phyloP scores from a whole-genome alignment of 1,140 invertebrate species.

The Drosophila lowei region DNA sequence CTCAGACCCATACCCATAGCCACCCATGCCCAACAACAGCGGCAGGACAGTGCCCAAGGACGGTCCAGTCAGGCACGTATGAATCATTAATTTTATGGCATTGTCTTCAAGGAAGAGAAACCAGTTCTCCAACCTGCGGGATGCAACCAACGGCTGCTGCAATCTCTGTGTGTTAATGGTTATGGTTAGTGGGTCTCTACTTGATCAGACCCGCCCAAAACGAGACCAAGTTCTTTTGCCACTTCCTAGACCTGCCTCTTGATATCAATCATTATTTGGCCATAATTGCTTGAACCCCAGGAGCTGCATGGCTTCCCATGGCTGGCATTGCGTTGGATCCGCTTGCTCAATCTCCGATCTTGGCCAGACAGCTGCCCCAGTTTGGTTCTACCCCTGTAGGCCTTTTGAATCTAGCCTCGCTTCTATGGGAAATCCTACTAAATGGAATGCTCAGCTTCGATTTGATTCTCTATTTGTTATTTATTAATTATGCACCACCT shows the following conservation, averaged over 20 bases:
- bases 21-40: slow-evolving; percentile 3
- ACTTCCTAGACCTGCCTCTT: neutral
- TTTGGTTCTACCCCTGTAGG: slow-evolving; percentile 19
- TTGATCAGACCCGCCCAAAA: neutral
- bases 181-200: no score
- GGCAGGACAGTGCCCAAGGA: slow-evolving; percentile 48
- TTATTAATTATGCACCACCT: slow-evolving; percentile 50
- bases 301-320: slow-evolving; percentile 7
- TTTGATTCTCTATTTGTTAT: slow-evolving; percentile 5
- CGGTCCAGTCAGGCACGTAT: slow-evolving; percentile 28
- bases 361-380: slow-evolving; percentile 39
- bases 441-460: slow-evolving; percentile 2
- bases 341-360: slow-evolving; percentile 10
- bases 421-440: neutral
- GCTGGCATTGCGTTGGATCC: slow-evolving; percentile 8
- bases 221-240: no score
- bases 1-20: slow-evolving; percentile 24
- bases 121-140: slow-evolving; percentile 12
- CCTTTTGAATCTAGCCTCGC: slow-evolving; percentile 15
- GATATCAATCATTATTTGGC: slow-evolving; percentile 29
- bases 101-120: slow-evolving; percentile 11
- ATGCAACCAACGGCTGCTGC: no score
- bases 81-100: slow-evolving; percentile 47
- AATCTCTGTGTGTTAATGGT: no score
- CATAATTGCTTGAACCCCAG: slow-evolving; percentile 17